These are phyloP conservation scores for Temnothorax rugatulus DNA, from an alignment of 2,888 invertebrate species.

Conservation along the genomic window DNA sequence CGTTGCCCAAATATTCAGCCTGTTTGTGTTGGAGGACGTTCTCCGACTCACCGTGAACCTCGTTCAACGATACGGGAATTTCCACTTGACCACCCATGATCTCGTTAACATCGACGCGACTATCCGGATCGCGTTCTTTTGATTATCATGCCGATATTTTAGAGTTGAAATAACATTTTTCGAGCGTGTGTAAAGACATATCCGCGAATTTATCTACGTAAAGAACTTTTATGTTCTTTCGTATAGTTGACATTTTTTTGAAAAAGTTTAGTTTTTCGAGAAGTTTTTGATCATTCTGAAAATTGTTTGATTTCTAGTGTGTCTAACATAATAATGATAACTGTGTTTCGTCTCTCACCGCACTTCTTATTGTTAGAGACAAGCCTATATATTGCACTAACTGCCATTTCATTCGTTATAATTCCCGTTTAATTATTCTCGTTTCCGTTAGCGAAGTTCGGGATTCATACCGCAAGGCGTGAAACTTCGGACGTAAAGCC, in stretches of 20 bases:
- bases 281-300: not conserved
- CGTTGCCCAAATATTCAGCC: constrained; percentile 52
- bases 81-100: constrained; percentile 18
- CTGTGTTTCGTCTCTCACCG: not conserved
- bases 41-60: not conserved
- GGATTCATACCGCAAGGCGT: constrained; percentile 5
- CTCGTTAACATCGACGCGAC: constrained; percentile 14
- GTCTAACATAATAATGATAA: not conserved
- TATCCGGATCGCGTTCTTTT: not conserved
- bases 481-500: constrained; percentile 50
- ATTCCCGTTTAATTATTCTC: constrained; percentile 44
- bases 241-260: not conserved
- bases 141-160: not conserved
- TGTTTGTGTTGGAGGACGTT: constrained; percentile 48
- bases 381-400: constrained; percentile 11
- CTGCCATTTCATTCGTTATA: constrained; percentile 27
- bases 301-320: not conserved
- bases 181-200: not conserved
- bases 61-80: constrained; percentile 44
- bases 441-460: constrained; percentile 38
- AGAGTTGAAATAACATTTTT: not conserved
- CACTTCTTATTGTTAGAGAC: constrained; percentile 15
- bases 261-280: not conserved
- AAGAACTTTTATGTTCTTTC: not conserved
- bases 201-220: not conserved